Evolutionary conservation across 2,888 invertebrate genomes (phyloP).

Genomic region (Thelaira solivaga): DNA sequence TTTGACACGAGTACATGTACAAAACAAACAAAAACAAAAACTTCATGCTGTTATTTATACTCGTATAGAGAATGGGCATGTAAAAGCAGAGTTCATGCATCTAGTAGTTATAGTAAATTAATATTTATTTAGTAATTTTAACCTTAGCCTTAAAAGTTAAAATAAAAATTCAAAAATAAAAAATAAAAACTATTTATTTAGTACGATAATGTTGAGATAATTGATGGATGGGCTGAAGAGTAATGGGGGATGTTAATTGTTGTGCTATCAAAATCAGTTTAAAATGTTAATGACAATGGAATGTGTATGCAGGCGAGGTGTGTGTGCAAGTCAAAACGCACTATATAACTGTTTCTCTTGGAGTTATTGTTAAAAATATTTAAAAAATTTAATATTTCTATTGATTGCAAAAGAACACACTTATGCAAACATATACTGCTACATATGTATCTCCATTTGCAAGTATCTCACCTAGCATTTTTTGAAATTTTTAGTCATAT

Average conservation of each 20-base stretch:
- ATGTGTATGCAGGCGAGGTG: background rate
- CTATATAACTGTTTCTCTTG: too few species aligned
- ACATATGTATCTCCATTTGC: too few species aligned
- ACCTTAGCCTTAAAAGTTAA: constrained; percentile 59
- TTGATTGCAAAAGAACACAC: too few species aligned
- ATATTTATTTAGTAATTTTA: constrained; percentile 36
- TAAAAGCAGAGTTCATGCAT: background rate
- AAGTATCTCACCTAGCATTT: too few species aligned
- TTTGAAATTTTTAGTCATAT: too few species aligned
- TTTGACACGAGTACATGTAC: constrained; percentile 30
- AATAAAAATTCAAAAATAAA: too few species aligned
- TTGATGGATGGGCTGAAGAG: background rate
- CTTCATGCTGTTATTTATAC: background rate
- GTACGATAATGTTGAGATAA: background rate
- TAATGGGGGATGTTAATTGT: constrained; percentile 8
- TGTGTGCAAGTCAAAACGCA: too few species aligned
- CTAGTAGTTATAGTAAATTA: constrained; percentile 17
- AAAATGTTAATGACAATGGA: constrained; percentile 46
- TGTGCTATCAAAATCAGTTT: constrained; percentile 26
- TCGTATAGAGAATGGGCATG: background rate
- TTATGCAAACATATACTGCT: too few species aligned
- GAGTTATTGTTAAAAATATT: too few species aligned
- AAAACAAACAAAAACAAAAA: background rate
- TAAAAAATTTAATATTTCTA: too few species aligned
- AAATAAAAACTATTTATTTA: background rate